phyloP scores from a whole-genome alignment of 2,113 vertebrate species.

The Megaleporinus macrocephalus region DNA sequence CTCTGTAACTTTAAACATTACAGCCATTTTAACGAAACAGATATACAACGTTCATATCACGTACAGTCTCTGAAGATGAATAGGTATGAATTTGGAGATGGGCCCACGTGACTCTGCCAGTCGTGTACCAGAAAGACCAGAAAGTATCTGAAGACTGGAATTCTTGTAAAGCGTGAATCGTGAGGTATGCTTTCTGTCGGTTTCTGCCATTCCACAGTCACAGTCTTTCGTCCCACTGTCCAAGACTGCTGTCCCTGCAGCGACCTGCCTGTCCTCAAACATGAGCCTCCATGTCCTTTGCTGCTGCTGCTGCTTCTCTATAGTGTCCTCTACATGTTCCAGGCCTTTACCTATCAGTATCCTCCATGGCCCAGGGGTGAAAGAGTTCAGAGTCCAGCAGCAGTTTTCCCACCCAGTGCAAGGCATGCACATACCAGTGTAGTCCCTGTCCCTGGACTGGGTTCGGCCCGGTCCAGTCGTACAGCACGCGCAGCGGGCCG shows the following conservation, averaged over 20 bases:
- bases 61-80: not conserved
- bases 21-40: constrained; percentile 58
- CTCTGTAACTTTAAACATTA: constrained; percentile 54
- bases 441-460: constrained; percentile 73
- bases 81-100: not conserved
- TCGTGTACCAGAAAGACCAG: no score
- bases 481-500: constrained; percentile 83
- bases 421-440: constrained; percentile 89
- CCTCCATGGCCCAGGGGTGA: constrained; percentile 81
- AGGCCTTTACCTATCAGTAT: constrained; percentile 74
- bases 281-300: not conserved
- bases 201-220: no score
- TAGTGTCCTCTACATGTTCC: not conserved
- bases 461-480: constrained; percentile 74
- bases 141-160: no score
- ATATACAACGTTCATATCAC: constrained; percentile 51
- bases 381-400: constrained; percentile 82
- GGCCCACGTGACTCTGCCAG: not conserved
- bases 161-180: no score
- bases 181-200: no score
- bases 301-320: not conserved
- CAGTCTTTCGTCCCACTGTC: no score
- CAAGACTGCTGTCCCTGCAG: no score
- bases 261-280: no score
- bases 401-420: constrained; percentile 83